Evolutionary conservation across 2,113 vertebrate species (phyloP).

Genomic region (Pelobates fuscus): DNA sequence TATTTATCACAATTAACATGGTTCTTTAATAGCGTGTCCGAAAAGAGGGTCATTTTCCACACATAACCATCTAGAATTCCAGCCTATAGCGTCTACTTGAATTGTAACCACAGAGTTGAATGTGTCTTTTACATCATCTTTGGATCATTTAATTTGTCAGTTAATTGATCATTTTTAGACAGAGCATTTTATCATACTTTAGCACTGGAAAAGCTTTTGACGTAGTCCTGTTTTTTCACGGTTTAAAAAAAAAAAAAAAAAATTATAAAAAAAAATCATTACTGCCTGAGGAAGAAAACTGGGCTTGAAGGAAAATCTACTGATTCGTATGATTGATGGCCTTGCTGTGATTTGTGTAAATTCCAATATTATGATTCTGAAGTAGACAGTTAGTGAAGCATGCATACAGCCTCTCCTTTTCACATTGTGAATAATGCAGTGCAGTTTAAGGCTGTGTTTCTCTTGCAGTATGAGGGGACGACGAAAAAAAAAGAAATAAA

Average conservation of each 20-base stretch:
- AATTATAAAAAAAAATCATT: conserved; percentile 52
- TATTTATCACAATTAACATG: too few species aligned
- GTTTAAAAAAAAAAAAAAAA: conserved; percentile 44
- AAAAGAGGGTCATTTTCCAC: not conserved
- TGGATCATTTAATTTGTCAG: conserved; percentile 62
- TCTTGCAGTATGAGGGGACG: conserved; percentile 57
- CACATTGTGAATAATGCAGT: conserved; percentile 61
- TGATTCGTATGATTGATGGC: conserved; percentile 55
- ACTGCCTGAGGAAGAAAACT: conserved; percentile 42
- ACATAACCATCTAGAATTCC: conserved; percentile 4
- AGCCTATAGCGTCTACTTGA: not conserved
- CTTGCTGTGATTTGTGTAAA: conserved; percentile 57
- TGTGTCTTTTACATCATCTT: conserved; percentile 56
- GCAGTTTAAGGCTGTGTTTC: conserved; percentile 55
- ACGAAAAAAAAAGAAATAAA: conserved; percentile 57
- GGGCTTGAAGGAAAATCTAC: conserved; percentile 51
- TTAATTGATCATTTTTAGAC: conserved; percentile 63
- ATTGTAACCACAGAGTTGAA: conserved; percentile 28
- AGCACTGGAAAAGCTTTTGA: conserved; percentile 39
- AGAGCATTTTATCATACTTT: conserved; percentile 53
- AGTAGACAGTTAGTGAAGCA: conserved; percentile 56
- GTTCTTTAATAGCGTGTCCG: not conserved
- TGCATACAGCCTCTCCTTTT: conserved; percentile 49
- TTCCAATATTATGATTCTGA: conserved; percentile 61
- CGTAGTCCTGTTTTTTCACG: conserved; percentile 32